Evolutionary conservation across 2,797 vertebrate genomes (phyloP).

Genomic region (Naso thynnoides): DNA sequence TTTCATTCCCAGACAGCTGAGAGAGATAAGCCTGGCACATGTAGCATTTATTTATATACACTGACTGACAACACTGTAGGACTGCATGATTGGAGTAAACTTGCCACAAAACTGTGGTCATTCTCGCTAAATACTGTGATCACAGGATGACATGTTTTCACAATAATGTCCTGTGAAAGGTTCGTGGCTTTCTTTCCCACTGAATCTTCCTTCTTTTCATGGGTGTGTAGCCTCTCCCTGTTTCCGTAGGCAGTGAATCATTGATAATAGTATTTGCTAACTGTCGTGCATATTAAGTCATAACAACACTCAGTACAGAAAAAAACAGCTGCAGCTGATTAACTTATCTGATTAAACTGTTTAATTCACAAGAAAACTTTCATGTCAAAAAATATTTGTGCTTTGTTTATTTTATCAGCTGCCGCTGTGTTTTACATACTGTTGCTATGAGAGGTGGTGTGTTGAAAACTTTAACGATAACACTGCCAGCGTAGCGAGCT

Average conservation of each 20-base stretch:
- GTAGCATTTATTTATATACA: slow-evolving; percentile 21
- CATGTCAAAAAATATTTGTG: not conserved
- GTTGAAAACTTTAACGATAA: slow-evolving; percentile 15
- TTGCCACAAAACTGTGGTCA: not conserved
- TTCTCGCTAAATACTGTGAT: not conserved
- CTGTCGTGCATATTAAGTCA: not conserved
- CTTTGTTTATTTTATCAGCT: not conserved
- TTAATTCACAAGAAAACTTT: not conserved
- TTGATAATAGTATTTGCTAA: not conserved
- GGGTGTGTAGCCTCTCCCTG: slow-evolving; percentile 6
- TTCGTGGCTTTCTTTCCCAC: not conserved
- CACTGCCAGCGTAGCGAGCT: not conserved
- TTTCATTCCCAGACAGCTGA: slow-evolving; percentile 9
- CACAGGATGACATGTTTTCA: not conserved
- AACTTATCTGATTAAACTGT: not conserved
- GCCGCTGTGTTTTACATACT: not conserved
- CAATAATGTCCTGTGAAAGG: not conserved
- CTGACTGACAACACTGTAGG: slow-evolving; percentile 8
- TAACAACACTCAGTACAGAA: not conserved
- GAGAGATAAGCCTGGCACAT: slow-evolving; percentile 6
- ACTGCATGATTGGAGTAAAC: slow-evolving; percentile 1
- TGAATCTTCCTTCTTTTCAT: not conserved
- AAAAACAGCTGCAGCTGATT: not conserved
- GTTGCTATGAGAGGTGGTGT: not conserved
- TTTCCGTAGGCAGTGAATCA: slow-evolving; percentile 8